Conservation (phyloP, 2,888 invertebrate genomes). For the Brachyptera risi region DNA sequence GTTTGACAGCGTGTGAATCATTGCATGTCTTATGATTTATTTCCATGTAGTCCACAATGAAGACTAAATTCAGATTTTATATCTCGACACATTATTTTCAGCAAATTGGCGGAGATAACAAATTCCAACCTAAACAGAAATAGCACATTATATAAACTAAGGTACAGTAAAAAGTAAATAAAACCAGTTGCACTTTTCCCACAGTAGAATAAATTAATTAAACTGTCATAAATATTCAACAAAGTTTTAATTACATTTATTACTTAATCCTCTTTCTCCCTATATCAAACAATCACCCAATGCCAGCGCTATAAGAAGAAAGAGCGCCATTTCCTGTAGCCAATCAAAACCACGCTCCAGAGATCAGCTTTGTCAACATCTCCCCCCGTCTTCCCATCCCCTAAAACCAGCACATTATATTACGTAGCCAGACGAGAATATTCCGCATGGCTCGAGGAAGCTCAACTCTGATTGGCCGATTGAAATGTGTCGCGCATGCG, state of each 20-base stretch:
- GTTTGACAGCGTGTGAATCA: too few relatives aligned
- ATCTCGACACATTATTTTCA: too few relatives aligned
- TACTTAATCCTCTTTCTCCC: conserved; percentile 21
- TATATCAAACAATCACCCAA: too few relatives aligned
- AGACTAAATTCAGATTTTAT: too few relatives aligned
- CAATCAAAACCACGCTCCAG: conserved; percentile 26
- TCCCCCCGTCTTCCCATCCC: conserved; percentile 14
- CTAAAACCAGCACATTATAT: background rate
- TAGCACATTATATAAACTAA: too few relatives aligned
- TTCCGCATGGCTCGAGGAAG: background rate
- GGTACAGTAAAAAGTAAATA: conserved; percentile 20
- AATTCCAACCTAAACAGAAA: too few relatives aligned
- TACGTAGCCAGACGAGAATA: too few relatives aligned
- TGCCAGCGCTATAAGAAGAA: background rate
- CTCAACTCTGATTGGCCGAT: conserved; percentile 23
- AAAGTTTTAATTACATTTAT: conserved; percentile 28
- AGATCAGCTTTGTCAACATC: conserved; percentile 30
- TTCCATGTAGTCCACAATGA: too few relatives aligned
- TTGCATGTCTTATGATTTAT: too few relatives aligned
- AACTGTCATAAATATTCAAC: conserved; percentile 22
- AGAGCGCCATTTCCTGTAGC: conserved; percentile 23
- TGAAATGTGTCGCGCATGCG: conserved; percentile 25
- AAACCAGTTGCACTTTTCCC: conserved; percentile 18
- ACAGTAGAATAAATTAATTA: conserved; percentile 21
- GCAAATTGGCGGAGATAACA: too few relatives aligned